These are phyloP conservation scores for Bicyclus anynana DNA, from an alignment of 1,140 invertebrate species.

Conservation along the genomic window DNA sequence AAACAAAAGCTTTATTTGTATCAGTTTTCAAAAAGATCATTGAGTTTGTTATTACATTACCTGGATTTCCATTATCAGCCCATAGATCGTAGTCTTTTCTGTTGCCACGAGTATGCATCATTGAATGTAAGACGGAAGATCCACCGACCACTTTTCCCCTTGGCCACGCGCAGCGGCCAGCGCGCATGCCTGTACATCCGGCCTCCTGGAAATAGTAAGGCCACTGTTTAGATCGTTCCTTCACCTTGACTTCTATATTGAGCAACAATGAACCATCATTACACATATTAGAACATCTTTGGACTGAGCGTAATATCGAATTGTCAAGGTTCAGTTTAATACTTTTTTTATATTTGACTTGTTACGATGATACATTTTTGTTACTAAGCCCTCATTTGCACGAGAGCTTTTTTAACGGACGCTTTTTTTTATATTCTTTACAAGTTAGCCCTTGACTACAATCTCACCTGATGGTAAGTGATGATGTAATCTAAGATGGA, in stretches of 20 bases:
- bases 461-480: too few relatives aligned
- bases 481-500: too few relatives aligned
- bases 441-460: too few relatives aligned
- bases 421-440: too few relatives aligned
- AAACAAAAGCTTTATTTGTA: too few relatives aligned
- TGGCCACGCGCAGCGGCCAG: slow-evolving; percentile 78
- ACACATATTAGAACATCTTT: slow-evolving; percentile 13
- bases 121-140: slow-evolving; percentile 83
- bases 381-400: too few relatives aligned
- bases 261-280: not conserved
- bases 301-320: not conserved
- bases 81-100: slow-evolving; percentile 80
- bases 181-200: slow-evolving; percentile 51
- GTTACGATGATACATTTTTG: too few relatives aligned
- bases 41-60: too few relatives aligned
- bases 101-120: slow-evolving; percentile 87
- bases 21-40: too few relatives aligned
- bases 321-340: not conserved
- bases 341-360: too few relatives aligned
- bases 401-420: too few relatives aligned
- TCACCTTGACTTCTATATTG: not conserved
- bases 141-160: slow-evolving; percentile 83
- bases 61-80: slow-evolving; percentile 79
- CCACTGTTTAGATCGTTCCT: slow-evolving; percentile 12
- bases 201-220: slow-evolving; percentile 32